These are phyloP conservation scores for Sus scrofa DNA, from an alignment of 2,113 vertebrate species.

Conservation along the genomic window T2T-Sscrofa CM000819.6:106862001-106862500, in stretches of 20 bases:
- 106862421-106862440: neutral
- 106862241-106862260: neutral
- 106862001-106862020: neutral
- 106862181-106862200: neutral
- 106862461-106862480: neutral
- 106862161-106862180: neutral
- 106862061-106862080: neutral
- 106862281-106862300: neutral
- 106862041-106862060: neutral
- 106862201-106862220: neutral
- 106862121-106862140: neutral
- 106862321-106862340: neutral
- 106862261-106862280: neutral
- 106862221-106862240: neutral
- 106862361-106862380: neutral
- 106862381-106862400: neutral
- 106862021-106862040: neutral
- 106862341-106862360: neutral
- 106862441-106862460: neutral
- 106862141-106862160: neutral
- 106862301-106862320: conserved; percentile 8
- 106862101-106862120: neutral
- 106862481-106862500: neutral
- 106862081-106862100: neutral
- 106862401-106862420: neutral